phyloP scores from a whole-genome alignment of 2,888 invertebrate species.

The Oeneis ivallda region DNA sequence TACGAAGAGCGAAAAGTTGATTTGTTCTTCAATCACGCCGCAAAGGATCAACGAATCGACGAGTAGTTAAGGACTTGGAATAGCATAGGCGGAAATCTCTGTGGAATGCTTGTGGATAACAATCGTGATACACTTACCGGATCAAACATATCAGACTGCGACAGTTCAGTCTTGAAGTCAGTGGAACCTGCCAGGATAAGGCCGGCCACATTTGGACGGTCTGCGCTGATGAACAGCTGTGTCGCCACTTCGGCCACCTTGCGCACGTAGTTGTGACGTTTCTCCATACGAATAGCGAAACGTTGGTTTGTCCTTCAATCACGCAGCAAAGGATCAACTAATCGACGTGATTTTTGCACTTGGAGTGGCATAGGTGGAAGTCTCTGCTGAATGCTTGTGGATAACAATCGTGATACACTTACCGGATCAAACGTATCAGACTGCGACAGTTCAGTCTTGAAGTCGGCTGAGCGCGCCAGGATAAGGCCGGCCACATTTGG shows the following conservation, averaged over 20 bases:
- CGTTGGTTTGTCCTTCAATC: constrained; percentile 69
- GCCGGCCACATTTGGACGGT: constrained; percentile 98
- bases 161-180: background rate
- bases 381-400: too few species aligned
- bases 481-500: constrained; percentile 99
- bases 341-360: too few species aligned
- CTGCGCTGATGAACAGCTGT: constrained; percentile 97
- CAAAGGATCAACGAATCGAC: too few species aligned
- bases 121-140: background rate
- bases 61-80: too few species aligned
- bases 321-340: too few species aligned
- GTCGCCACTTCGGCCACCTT: constrained; percentile 94
- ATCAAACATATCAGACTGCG: background rate
- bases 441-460: background rate
- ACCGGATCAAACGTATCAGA: background rate
- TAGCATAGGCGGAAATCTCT: too few species aligned
- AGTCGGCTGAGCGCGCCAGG: constrained; percentile 89
- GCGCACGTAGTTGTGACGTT: constrained; percentile 99
- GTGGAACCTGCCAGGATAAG: constrained; percentile 91
- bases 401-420: background rate
- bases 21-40: too few species aligned
- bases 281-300: constrained; percentile 99
- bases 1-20: too few species aligned
- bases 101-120: too few species aligned
- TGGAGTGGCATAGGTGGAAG: too few species aligned